phyloP scores from a whole-genome alignment of 2,888 invertebrate genomes.

The Rotaria socialis region DNA sequence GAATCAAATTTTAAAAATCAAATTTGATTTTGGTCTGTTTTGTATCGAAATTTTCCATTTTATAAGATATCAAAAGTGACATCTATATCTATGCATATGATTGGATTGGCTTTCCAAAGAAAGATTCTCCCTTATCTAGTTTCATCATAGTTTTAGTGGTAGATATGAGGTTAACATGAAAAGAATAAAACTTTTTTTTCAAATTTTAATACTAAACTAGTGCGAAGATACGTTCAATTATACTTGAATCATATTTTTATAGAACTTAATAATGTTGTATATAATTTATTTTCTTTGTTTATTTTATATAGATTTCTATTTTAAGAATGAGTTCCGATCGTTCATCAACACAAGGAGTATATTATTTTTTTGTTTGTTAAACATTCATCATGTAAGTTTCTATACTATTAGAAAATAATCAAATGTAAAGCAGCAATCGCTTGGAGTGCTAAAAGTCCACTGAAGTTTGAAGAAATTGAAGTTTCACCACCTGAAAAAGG shows the following conservation, averaged over 20 bases:
- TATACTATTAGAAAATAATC: conserved; percentile 62
- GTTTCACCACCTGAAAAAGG: conserved; percentile 87
- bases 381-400: neutral
- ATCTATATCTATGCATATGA: neutral
- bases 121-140: neutral
- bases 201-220: no score
- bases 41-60: neutral
- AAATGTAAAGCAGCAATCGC: conserved; percentile 91
- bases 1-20: neutral
- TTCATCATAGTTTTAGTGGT: no score
- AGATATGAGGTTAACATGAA: no score
- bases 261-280: neutral
- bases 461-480: conserved; percentile 82
- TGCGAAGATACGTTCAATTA: no score
- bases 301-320: neutral
- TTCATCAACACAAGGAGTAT: neutral
- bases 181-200: no score
- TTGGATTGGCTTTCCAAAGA: neutral
- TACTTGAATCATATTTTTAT: no score
- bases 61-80: neutral
- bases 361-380: neutral
- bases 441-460: conserved; percentile 83
- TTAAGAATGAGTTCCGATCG: neutral
- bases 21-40: no score
- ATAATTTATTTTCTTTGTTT: neutral